Base-by-base conservation (phyloP, 2,113 vertebrate genomes). In the Lycaon pictus region DNA sequence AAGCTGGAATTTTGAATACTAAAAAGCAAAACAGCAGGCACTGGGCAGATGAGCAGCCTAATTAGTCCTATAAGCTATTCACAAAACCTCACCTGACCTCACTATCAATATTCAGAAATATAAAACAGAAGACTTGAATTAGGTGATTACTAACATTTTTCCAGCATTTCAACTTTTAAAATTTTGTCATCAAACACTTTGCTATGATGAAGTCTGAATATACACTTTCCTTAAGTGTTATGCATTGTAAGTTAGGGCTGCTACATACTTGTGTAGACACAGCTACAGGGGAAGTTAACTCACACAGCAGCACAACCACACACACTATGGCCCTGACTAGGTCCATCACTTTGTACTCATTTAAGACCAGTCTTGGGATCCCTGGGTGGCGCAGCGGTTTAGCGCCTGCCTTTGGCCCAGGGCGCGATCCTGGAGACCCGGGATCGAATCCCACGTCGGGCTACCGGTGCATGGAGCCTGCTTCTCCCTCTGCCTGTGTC, bases 81-180 rank as follows among this genome's bases (percentile, higher is more conserved):
- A 93, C 48, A 93, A 90, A 90, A 63, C 25, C n/a, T 89, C 29
- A 85, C 22, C 37, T 67, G 74, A 19, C 48, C 56, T 92, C 62
- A 72, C 20, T 76, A 27, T 48, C 72, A 93, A 55, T 63, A 89
- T 80, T 80, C 62, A 93, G 62, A 62, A 84, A 92, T 74, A 77
- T 32, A 88, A 79, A 92, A 97, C 13, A 80, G 23, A 56, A 71
- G 48, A 20, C 22, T 13, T 87, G 17, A 20, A 74, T 58, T 8
- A 94, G 3, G 35, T 74, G 56, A 93, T 3, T 56, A 20, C 35
- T 58, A 65, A 85, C 29, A 25, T 79, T 92, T 88, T 89, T 43
- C 71, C 43, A 85, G 72, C 51, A 88, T 51, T 89, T 65, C 72
- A 94, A 91, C 9, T 27, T 81, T 87, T 20, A 67, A 51, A 74